Conservation (phyloP, 2,113 vertebrate species). For the Balaeniceps rex region DNA sequence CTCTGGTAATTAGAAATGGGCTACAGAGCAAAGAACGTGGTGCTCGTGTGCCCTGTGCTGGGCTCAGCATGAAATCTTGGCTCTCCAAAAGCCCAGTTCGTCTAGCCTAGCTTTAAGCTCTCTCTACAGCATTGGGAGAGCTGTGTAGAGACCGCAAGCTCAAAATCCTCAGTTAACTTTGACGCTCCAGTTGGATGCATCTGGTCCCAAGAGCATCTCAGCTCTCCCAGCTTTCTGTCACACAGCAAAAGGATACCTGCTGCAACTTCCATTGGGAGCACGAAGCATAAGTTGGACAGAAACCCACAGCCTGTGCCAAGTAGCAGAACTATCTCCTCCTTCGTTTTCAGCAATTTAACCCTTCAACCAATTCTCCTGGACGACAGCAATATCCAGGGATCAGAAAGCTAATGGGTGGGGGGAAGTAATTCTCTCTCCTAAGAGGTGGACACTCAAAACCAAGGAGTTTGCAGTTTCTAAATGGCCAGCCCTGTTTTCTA, state of each 20-base stretch:
- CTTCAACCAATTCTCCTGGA: neutral
- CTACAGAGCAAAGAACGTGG: neutral
- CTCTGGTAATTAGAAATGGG: neutral
- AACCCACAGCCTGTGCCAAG: neutral
- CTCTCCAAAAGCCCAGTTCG: neutral
- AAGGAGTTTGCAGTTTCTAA: neutral
- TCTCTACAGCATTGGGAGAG: neutral
- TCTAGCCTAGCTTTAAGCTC: neutral
- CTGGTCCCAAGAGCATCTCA: neutral
- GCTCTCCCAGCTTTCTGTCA: neutral
- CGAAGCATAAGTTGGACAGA: neutral
- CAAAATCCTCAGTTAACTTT: neutral
- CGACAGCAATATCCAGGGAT: neutral
- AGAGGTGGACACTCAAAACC: neutral
- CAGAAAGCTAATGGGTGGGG: neutral
- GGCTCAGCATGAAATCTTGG: neutral
- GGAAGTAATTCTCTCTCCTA: neutral
- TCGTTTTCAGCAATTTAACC: neutral
- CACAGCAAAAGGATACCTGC: neutral
- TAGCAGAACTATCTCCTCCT: neutral
- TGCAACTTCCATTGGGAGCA: neutral
- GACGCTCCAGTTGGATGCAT: neutral
- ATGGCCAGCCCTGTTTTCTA: neutral
- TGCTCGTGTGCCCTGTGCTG: neutral
- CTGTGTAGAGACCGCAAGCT: neutral